Base-by-base conservation (phyloP, 1,140 invertebrate species). In the Drosophila oshimai region DNA sequence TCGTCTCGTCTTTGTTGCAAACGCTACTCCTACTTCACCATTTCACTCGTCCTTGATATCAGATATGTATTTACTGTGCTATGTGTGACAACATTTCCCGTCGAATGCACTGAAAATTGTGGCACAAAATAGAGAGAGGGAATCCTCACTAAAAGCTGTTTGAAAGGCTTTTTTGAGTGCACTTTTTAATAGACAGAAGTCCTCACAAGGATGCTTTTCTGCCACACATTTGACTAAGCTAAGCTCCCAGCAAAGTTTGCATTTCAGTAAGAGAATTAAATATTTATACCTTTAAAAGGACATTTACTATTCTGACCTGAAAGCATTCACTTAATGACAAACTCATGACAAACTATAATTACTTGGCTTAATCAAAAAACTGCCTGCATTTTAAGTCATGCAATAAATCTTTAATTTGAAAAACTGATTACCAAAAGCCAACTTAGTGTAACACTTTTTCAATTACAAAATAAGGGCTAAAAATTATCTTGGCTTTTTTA, bases 31-130 rank as follows among this genome's bases (percentile, higher is more conserved):
- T 17, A 29, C 17, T 47, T 18, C n/a, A 17, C 6, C 0, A 13
- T 15, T 18, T 20, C 26, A 17, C 26, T 41, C 22, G 54, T 69
- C 55, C 28, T 18, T 36, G 20, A 22, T 33, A 24, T 47, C 58
- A 49, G 29, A 13, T 33, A 22, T 22, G n/a, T n/a, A n/a, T n/a
- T n/a, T n/a, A n/a, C n/a, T n/a, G n/a, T n/a, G n/a, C n/a, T n/a
- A n/a, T n/a, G n/a, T n/a, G 51, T 60, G 44, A 58, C 39, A 41
- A 15, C 55, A 42, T 70, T 53, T 36, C 58, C 58, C 49, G 58
- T 46, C 54, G 49, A 75, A 51, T 74, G 65, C 65, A 44, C 64
- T 44, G 46, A 28, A 67, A 67, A 22, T n/a, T n/a, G n/a, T n/a
- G n/a, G n/a, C 17, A 37, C 51, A 44, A 9, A 15, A 44, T 20